phyloP scores from a whole-genome alignment of 2,797 vertebrate species.

The Eutrigla gurnardus region DNA sequence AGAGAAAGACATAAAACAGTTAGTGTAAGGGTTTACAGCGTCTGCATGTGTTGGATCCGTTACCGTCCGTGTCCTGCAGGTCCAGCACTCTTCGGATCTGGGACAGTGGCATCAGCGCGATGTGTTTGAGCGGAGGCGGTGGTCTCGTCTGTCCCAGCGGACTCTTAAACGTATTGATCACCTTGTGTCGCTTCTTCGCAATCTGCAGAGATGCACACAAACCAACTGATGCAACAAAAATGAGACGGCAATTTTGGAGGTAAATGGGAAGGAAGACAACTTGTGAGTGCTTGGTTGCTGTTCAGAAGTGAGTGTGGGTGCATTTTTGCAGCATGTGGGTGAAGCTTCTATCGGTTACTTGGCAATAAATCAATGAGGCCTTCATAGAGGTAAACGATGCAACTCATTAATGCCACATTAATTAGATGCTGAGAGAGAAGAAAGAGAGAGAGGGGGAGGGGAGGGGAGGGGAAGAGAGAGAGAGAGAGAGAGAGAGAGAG shows the following conservation, averaged over 20 bases:
- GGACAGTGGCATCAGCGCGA: constrained; percentile 95
- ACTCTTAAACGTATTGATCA: constrained; percentile 95
- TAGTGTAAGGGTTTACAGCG: neutral
- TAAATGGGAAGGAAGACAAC: constrained; percentile 9
- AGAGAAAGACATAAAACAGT: neutral
- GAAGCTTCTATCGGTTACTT: constrained; percentile 49
- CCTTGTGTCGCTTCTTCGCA: constrained; percentile 96
- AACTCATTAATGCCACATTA: constrained; percentile 73
- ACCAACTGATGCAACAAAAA: constrained; percentile 6
- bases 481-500: neutral
- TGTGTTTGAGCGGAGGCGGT: constrained; percentile 93
- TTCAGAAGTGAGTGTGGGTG: constrained; percentile 21
- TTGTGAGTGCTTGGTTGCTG: neutral
- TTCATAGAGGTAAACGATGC: constrained; percentile 66
- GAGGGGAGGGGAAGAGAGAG: neutral
- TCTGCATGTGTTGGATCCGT: constrained; percentile 21
- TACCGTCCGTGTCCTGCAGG: constrained; percentile 96
- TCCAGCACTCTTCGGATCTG: constrained; percentile 97
- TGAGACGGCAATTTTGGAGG: constrained; percentile 13
- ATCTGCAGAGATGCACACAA: constrained; percentile 83
- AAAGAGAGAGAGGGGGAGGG: neutral
- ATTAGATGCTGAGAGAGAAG: constrained; percentile 54
- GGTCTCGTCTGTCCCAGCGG: constrained; percentile 92
- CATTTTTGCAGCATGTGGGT: constrained; percentile 30
- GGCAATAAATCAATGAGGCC: constrained; percentile 69